A percentile compares a stretch with the other conserved stretches of the same genome.
phyloP scores from a whole-genome alignment of 1,140 invertebrate species.

The Zaprionus lachaisei region DNA sequence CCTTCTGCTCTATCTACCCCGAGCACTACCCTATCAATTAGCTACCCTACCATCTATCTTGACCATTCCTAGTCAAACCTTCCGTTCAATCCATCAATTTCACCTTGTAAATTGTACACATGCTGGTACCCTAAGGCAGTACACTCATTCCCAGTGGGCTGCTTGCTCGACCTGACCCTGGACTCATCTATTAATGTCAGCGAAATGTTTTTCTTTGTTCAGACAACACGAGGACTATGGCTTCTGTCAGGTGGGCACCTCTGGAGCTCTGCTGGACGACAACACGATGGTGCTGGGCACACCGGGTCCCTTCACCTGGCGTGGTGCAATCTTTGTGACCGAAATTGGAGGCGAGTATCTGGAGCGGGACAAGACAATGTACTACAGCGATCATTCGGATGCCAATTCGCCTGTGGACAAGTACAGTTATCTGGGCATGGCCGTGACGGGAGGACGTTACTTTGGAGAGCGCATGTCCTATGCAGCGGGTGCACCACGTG shows the following conservation, averaged over 20 bases:
- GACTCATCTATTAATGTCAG: conserved; percentile 61
- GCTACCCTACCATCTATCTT: neutral
- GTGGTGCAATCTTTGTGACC: conserved; percentile 93
- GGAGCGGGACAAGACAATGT: conserved; percentile 91
- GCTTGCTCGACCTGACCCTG: conserved; percentile 48
- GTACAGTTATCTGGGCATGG: conserved; percentile 95
- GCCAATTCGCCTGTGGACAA: conserved; percentile 91
- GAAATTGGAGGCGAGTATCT: conserved; percentile 91
- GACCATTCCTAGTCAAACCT: neutral
- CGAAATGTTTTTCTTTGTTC: neutral
- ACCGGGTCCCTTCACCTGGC: conserved; percentile 94
- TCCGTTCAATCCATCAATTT: neutral
- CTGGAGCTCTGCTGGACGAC: conserved; percentile 91
- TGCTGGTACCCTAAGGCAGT: neutral
- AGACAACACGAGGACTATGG: conserved; percentile 92
- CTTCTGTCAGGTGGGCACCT: conserved; percentile 96
- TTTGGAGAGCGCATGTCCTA: conserved; percentile 89
- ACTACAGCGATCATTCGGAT: conserved; percentile 89
- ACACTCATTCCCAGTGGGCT: neutral
- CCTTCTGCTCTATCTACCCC: too few relatives aligned
- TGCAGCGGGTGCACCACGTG: conserved; percentile 93
- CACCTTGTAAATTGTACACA: neutral
- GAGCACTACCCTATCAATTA: neutral
- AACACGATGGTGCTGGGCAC: conserved; percentile 93
- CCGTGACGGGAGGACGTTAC: conserved; percentile 92